Percentiles rank a stretch among this genome's conserved stretches.
Conservation (phyloP, 2,888 invertebrate species). For the Parochlus steinenii region DNA sequence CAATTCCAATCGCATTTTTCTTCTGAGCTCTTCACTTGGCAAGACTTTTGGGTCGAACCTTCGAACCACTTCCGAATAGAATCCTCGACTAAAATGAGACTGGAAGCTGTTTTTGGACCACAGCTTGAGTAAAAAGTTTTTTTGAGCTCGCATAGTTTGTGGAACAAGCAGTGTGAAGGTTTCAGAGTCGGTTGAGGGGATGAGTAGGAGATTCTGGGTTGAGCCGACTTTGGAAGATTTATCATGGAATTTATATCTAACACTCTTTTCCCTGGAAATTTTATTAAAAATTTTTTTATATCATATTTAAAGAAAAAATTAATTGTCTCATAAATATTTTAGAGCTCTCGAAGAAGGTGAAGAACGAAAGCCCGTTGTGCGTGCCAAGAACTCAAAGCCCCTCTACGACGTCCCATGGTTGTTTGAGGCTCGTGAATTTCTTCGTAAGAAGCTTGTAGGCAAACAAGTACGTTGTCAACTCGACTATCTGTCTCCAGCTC, state of each 20-base stretch:
- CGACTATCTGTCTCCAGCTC: constrained; percentile 93
- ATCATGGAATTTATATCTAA: neutral
- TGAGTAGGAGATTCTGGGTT: neutral
- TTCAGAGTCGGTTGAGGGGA: neutral
- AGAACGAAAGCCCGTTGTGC: constrained; percentile 43
- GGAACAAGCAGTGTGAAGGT: neutral
- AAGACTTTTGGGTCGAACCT: too few relatives aligned
- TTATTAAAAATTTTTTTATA: neutral
- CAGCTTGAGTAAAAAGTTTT: too few relatives aligned
- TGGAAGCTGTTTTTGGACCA: too few relatives aligned
- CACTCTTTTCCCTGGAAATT: constrained; percentile 1
- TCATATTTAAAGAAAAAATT: constrained; percentile 2
- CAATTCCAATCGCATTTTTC: too few relatives aligned
- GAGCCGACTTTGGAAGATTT: constrained; percentile 1
- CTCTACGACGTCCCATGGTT: constrained; percentile 97
- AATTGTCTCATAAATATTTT: constrained; percentile 18
- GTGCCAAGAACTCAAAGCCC: constrained; percentile 66
- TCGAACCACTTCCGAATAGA: too few relatives aligned
- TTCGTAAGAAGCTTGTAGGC: constrained; percentile 88
- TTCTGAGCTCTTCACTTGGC: too few relatives aligned
- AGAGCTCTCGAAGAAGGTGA: constrained; percentile 47
- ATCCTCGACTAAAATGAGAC: too few relatives aligned
- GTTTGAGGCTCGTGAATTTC: constrained; percentile 94
- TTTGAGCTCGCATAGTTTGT: neutral
- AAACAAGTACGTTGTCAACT: constrained; percentile 84